Percentiles rank a stretch among this genome's conserved stretches.
These are phyloP conservation scores for Meloidogyne hapla DNA, from an alignment of 1,140 invertebrate genomes.

Conservation along the genomic window DNA sequence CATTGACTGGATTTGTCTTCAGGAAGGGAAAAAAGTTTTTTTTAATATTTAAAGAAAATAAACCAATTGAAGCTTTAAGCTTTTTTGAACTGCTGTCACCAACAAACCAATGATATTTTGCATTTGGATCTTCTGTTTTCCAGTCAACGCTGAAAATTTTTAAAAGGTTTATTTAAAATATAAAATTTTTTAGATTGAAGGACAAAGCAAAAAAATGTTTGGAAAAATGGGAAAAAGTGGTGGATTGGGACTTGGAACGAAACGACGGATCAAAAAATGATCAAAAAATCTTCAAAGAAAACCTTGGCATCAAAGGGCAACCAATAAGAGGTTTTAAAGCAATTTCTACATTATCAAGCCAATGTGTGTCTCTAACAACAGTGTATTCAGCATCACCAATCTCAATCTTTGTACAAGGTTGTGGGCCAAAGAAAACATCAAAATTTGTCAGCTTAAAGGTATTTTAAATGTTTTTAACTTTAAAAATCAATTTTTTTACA, in stretches of 20 bases:
- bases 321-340: conserved; percentile 24
- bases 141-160: not conserved
- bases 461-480: not conserved
- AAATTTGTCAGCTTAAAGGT: conserved; percentile 11
- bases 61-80: not conserved
- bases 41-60: not conserved
- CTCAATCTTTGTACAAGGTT: not conserved
- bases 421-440: conserved; percentile 6
- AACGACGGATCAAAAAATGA: too few relatives aligned
- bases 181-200: too few relatives aligned
- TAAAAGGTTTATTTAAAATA: conserved; percentile 3
- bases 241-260: too few relatives aligned
- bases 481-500: not conserved
- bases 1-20: not conserved
- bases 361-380: conserved; percentile 12
- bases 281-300: conserved; percentile 14
- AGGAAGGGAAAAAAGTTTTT: not conserved
- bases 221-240: too few relatives aligned
- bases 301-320: conserved; percentile 28
- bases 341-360: conserved; percentile 23
- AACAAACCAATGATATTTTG: conserved; percentile 13
- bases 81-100: not conserved
- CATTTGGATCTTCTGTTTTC: not conserved
- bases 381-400: not conserved
- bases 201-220: too few relatives aligned